These are phyloP conservation scores for Galendromus occidentalis DNA, from an alignment of 1,140 invertebrate genomes.

Conservation along the genomic window DNA sequence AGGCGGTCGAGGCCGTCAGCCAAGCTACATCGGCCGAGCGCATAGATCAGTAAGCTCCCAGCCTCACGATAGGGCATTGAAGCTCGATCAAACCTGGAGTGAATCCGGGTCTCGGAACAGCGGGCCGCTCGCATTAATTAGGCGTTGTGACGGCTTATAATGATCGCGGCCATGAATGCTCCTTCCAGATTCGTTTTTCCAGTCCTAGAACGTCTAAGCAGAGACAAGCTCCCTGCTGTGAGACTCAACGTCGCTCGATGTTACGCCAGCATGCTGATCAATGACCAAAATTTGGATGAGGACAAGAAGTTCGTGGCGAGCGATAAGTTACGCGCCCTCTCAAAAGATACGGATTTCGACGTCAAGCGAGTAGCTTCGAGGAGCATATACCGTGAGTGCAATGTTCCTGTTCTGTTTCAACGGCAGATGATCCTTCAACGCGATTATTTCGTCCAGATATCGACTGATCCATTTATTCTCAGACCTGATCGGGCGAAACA, in stretches of 20 bases:
- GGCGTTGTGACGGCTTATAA: background rate
- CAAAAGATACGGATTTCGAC: conserved; percentile 8
- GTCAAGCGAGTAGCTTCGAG: background rate
- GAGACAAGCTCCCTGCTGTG: background rate
- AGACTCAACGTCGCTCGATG: background rate
- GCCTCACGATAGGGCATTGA: background rate
- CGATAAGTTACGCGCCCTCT: background rate
- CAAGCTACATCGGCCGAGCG: background rate
- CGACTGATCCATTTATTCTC: too few relatives aligned
- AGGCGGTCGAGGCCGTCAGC: background rate
- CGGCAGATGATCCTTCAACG: too few relatives aligned
- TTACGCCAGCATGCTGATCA: background rate
- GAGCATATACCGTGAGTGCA: background rate
- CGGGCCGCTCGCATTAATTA: background rate
- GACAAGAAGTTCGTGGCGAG: background rate
- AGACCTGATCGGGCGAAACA: too few relatives aligned
- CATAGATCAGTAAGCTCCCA: background rate
- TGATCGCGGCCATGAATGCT: background rate
- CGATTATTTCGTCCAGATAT: too few relatives aligned
- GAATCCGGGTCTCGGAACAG: background rate
- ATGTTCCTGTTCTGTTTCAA: too few relatives aligned
- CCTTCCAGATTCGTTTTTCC: background rate
- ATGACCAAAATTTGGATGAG: background rate
- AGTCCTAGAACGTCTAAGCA: background rate
- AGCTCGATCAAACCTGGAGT: background rate